Conservation (phyloP, 2,797 vertebrate species). For the Cuculus canorus region DNA sequence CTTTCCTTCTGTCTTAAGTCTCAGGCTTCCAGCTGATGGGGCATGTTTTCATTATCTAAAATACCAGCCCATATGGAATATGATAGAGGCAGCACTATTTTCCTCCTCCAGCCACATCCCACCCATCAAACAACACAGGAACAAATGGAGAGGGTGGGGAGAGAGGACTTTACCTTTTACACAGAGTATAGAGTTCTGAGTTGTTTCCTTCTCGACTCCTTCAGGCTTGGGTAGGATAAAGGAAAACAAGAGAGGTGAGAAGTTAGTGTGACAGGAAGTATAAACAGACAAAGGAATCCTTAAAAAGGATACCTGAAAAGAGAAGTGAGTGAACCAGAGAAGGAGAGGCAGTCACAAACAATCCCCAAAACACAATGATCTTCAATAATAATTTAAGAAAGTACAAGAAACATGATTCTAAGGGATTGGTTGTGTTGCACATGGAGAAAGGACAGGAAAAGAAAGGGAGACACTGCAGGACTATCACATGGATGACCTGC, state of each 20-base stretch:
- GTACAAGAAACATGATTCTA: neutral
- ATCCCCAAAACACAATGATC: neutral
- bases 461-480: neutral
- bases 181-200: slow-evolving; percentile 72
- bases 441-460: neutral
- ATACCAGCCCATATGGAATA: neutral
- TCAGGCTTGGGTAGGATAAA: slow-evolving; percentile 72
- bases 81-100: neutral
- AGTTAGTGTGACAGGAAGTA: neutral
- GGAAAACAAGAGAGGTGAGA: slow-evolving; percentile 25
- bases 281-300: neutral
- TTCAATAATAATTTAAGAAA: neutral
- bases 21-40: neutral
- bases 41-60: neutral
- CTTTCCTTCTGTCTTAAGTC: neutral
- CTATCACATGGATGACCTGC: neutral
- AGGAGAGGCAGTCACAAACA: neutral
- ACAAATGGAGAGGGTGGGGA: neutral
- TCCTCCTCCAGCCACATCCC: neutral
- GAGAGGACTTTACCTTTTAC: slow-evolving; percentile 68
- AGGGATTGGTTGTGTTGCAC: neutral
- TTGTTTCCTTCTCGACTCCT: slow-evolving; percentile 75
- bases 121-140: neutral
- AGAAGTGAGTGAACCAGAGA: neutral
- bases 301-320: neutral